A percentile compares a stretch with the other conserved stretches of the same genome.
Evolutionary conservation across 2,113 vertebrate genomes (phyloP).

Genomic region (Myiagra hebetior): DNA sequence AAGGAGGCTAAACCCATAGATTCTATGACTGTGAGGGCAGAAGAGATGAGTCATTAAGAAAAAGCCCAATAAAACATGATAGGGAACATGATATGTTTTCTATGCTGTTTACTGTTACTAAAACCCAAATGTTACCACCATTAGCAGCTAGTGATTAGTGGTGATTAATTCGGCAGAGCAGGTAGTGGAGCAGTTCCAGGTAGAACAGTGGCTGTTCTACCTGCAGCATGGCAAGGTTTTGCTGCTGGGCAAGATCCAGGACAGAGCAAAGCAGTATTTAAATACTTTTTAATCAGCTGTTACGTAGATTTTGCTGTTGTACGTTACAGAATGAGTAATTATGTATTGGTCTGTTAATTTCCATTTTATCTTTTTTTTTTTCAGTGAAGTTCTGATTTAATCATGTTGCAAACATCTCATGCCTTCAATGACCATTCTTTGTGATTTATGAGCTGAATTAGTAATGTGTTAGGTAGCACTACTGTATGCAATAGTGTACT

Average conservation of each 20-base stretch:
- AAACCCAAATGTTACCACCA: neutral
- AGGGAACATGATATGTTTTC: neutral
- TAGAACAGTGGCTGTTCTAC: neutral
- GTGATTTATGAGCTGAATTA: neutral
- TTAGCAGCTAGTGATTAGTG: neutral
- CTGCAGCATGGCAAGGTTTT: neutral
- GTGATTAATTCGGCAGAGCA: neutral
- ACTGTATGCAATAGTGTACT: neutral
- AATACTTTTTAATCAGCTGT: neutral
- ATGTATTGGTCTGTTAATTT: neutral
- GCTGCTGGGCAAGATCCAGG: neutral
- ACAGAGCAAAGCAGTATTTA: neutral
- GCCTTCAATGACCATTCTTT: neutral
- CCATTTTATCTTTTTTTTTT: neutral
- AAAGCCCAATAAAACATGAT: neutral
- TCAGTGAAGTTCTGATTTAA: neutral
- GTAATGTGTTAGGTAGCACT: neutral
- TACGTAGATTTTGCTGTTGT: neutral
- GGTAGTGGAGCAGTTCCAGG: neutral
- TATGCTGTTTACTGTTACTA: neutral
- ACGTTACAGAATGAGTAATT: neutral
- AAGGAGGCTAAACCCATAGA: neutral
- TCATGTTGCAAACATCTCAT: neutral
- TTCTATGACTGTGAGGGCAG: neutral
- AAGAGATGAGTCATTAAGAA: neutral